phyloP scores from a whole-genome alignment of 2,797 vertebrate species.

The Cryptoprocta ferox region DNA sequence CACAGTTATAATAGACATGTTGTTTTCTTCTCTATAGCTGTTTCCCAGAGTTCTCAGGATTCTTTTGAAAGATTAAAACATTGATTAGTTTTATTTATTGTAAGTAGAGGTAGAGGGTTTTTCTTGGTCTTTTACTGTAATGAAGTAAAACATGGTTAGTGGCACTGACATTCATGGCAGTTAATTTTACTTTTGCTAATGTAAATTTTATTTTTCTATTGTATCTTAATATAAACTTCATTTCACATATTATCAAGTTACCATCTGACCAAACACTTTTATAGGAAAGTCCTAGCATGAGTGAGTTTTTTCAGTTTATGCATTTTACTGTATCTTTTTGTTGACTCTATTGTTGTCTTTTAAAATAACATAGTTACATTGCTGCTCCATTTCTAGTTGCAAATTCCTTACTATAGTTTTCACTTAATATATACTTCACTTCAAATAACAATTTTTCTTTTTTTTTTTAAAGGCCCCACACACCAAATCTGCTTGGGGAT shows the following conservation, averaged over 20 bases:
- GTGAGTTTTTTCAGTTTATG: neutral
- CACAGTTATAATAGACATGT: constrained; percentile 84
- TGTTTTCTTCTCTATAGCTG: constrained; percentile 77
- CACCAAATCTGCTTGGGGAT: neutral
- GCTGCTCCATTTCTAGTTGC: neutral
- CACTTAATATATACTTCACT: neutral
- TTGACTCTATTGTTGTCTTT: neutral
- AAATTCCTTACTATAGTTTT: constrained; percentile 5
- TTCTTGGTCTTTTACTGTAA: constrained; percentile 67
- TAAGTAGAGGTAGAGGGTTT: constrained; percentile 73
- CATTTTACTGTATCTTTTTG: neutral
- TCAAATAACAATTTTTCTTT: neutral
- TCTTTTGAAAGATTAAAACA: constrained; percentile 79
- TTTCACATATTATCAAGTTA: constrained; percentile 48
- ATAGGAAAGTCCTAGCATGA: neutral
- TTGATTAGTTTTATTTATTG: constrained; percentile 84
- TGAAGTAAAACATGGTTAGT: constrained; percentile 53
- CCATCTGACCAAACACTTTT: neutral
- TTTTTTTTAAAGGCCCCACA: neutral
- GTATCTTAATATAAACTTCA: constrained; percentile 50
- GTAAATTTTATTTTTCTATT: constrained; percentile 65
- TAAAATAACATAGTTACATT: constrained; percentile 1
- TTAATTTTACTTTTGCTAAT: constrained; percentile 76
- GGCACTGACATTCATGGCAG: neutral
- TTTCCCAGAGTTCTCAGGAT: constrained; percentile 81